Evolutionary conservation across 2,797 vertebrate genomes (phyloP).

Genomic region (Muraenolepis orangiensis): DNA sequence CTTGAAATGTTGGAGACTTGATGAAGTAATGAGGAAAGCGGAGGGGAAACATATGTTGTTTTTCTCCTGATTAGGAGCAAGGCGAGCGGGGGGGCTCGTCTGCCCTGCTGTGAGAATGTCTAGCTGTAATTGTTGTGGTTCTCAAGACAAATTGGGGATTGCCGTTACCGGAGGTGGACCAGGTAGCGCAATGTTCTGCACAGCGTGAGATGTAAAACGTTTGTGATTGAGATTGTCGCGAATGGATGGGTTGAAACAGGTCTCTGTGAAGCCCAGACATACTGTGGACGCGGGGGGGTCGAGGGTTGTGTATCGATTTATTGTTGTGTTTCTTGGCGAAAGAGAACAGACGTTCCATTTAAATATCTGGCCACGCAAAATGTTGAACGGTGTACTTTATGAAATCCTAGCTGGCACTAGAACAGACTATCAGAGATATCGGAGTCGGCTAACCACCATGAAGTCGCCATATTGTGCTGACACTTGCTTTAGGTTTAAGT

Average conservation of each 20-base stretch:
- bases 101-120: slow-evolving; percentile 26
- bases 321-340: background rate
- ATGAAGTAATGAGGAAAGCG: background rate
- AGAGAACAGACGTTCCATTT: background rate
- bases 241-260: background rate
- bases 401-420: background rate
- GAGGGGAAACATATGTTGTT: background rate
- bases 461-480: background rate
- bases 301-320: background rate
- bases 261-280: background rate
- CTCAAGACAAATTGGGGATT: too few relatives aligned
- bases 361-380: background rate
- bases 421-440: background rate
- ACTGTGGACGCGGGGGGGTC: background rate
- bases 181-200: too few relatives aligned
- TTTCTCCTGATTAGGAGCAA: background rate
- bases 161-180: too few relatives aligned
- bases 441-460: background rate
- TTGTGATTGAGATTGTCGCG: background rate
- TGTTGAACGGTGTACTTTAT: background rate
- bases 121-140: slow-evolving; percentile 39
- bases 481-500: background rate
- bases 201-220: background rate
- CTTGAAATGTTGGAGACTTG: background rate
- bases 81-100: slow-evolving; percentile 2